A percentile compares a stretch with the other conserved stretches of the same genome.
phyloP scores from a whole-genome alignment of 1,140 invertebrate genomes.

The Stenopsyche tienmushanensis region DNA sequence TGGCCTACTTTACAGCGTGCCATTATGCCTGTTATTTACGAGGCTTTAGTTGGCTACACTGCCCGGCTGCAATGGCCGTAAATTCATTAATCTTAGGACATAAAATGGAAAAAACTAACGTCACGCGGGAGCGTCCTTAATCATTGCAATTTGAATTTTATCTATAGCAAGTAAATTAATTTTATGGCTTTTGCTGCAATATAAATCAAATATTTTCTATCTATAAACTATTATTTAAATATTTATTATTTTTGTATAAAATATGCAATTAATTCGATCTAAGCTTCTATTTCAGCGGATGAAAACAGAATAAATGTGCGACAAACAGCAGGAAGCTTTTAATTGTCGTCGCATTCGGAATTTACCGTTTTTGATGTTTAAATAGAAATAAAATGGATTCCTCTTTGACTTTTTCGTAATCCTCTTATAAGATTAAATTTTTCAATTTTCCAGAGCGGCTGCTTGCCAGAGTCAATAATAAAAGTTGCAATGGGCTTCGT shows the following conservation, averaged over 20 bases:
- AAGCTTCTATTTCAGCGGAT: too few relatives aligned
- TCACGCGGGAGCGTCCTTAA: background rate
- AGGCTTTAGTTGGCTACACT: conserved; percentile 30
- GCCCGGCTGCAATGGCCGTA: conserved; percentile 18
- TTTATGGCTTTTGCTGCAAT: background rate
- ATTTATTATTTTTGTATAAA: background rate
- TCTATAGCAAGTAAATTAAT: background rate
- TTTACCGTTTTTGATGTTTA: background rate
- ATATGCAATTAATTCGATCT: too few relatives aligned
- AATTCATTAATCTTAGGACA: conserved; percentile 32
- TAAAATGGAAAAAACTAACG: conserved; percentile 25
- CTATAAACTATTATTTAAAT: background rate
- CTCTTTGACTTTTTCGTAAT: background rate
- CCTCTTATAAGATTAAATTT: background rate
- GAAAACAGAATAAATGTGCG: too few relatives aligned
- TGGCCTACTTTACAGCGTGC: conserved; percentile 27
- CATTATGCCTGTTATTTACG: conserved; percentile 29
- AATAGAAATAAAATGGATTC: background rate
- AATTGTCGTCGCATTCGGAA: too few relatives aligned
- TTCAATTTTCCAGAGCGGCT: background rate
- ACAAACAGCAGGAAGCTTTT: too few relatives aligned
- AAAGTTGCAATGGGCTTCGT: background rate
- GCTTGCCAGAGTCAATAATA: background rate
- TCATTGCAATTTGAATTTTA: conserved; percentile 5
- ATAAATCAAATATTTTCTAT: background rate